These are phyloP conservation scores for Myripristis jacobus DNA, from an alignment of 2,797 vertebrate species.

Conservation along the genomic window DNA sequence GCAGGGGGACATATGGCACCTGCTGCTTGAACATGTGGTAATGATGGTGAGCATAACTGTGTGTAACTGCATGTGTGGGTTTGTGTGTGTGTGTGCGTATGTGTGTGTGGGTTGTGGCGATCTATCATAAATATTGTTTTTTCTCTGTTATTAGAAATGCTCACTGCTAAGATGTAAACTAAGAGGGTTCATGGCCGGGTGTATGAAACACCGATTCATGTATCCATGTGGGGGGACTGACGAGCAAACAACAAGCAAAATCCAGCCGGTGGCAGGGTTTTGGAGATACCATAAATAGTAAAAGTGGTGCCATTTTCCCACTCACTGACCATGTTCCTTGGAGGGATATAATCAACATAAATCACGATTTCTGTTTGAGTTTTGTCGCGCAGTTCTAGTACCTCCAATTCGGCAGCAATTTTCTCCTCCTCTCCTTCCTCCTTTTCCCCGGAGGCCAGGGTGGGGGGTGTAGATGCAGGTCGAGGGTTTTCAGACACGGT, in stretches of 20 bases:
- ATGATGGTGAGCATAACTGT: slow-evolving; percentile 57
- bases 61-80: slow-evolving; percentile 22
- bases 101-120: too few relatives aligned
- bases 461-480: slow-evolving; percentile 93
- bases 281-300: slow-evolving; percentile 32
- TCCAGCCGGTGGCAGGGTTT: slow-evolving; percentile 33
- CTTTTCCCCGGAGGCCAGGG: slow-evolving; percentile 88
- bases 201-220: too few relatives aligned
- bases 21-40: slow-evolving; percentile 78
- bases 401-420: slow-evolving; percentile 92
- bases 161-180: too few relatives aligned
- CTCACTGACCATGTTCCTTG: slow-evolving; percentile 25
- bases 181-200: too few relatives aligned
- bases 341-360: slow-evolving; percentile 25
- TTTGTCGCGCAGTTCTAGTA: slow-evolving; percentile 57
- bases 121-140: too few relatives aligned
- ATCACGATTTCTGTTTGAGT: slow-evolving; percentile 1
- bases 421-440: slow-evolving; percentile 90
- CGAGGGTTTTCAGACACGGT: slow-evolving; percentile 92
- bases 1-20: slow-evolving; percentile 78
- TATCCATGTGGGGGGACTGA: too few relatives aligned
- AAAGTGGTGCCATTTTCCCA: slow-evolving; percentile 38
- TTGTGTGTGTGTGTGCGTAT: not conserved
- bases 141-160: too few relatives aligned
- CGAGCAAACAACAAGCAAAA: too few relatives aligned